Conservation (phyloP, 2,888 invertebrate genomes). For the Hymenopus coronatus region DNA sequence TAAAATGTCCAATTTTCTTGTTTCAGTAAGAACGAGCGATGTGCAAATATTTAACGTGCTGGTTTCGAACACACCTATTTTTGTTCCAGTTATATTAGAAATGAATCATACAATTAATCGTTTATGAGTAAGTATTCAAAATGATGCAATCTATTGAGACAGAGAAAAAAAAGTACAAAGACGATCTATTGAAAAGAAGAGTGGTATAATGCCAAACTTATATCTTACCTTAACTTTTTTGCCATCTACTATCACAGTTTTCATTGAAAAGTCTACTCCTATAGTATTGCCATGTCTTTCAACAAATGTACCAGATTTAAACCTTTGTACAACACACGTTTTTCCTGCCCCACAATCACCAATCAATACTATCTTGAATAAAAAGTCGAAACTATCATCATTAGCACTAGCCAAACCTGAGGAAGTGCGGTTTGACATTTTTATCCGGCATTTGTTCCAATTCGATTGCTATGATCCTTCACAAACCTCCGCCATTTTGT, state of each 20-base stretch:
- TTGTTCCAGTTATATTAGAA: no score
- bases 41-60: no score
- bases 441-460: not conserved
- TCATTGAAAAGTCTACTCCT: constrained; percentile 98
- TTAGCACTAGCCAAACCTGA: constrained; percentile 6
- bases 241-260: constrained; percentile 89
- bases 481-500: not conserved
- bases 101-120: no score
- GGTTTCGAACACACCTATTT: no score
- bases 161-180: no score
- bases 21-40: no score
- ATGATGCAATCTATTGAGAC: no score
- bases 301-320: constrained; percentile 92
- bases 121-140: no score
- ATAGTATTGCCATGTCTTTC: constrained; percentile 96
- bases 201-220: no score
- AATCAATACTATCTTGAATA: constrained; percentile 93
- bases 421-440: not conserved
- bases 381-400: constrained; percentile 86
- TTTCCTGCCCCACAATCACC: constrained; percentile 90
- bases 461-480: not conserved
- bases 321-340: constrained; percentile 92
- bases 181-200: no score
- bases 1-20: no score
- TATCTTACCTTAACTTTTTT: constrained; percentile 85